These are phyloP conservation scores for Calliopum simillimum DNA, from an alignment of 2,888 invertebrate species.

Conservation along the genomic window DNA sequence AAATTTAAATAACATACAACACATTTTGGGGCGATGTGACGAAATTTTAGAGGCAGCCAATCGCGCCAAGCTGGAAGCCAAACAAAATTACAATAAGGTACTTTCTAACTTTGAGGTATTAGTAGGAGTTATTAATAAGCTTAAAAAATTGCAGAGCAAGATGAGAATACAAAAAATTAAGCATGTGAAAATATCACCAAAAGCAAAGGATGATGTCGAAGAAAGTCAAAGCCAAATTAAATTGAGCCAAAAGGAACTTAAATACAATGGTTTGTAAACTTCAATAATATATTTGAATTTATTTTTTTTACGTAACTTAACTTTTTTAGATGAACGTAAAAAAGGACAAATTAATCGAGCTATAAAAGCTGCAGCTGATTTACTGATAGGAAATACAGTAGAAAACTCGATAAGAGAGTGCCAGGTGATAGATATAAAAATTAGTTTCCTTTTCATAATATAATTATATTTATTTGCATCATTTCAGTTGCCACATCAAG, in stretches of 20 bases:
- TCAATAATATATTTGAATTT: neutral
- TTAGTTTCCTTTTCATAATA: neutral
- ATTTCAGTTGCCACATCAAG: neutral
- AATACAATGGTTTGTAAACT: slow-evolving; percentile 44
- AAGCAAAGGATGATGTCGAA: slow-evolving; percentile 17
- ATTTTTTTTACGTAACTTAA: slow-evolving; percentile 2
- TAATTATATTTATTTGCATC: neutral
- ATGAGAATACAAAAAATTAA: slow-evolving; percentile 43
- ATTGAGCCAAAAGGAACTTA: slow-evolving; percentile 38
- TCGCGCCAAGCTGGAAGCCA: slow-evolving; percentile 51
- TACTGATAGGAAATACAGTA: slow-evolving; percentile 38
- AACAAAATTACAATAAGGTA: slow-evolving; percentile 53
- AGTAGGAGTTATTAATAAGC: neutral
- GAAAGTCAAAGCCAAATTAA: slow-evolving; percentile 16
- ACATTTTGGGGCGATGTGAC: slow-evolving; percentile 56
- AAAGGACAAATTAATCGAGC: slow-evolving; percentile 46
- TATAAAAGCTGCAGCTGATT: slow-evolving; percentile 46
- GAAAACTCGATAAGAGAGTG: slow-evolving; percentile 21
- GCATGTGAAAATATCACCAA: slow-evolving; percentile 33
- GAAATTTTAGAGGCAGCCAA: slow-evolving; percentile 57
- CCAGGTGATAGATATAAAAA: neutral
- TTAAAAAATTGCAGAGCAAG: slow-evolving; percentile 43
- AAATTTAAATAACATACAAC: slow-evolving; percentile 26
- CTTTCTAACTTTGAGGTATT: neutral
- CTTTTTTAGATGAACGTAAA: slow-evolving; percentile 47